Evolutionary conservation across 64 coral and sea anemone genomes (phyloP).

Genomic region (Astreopora myriophthalma): DNA sequence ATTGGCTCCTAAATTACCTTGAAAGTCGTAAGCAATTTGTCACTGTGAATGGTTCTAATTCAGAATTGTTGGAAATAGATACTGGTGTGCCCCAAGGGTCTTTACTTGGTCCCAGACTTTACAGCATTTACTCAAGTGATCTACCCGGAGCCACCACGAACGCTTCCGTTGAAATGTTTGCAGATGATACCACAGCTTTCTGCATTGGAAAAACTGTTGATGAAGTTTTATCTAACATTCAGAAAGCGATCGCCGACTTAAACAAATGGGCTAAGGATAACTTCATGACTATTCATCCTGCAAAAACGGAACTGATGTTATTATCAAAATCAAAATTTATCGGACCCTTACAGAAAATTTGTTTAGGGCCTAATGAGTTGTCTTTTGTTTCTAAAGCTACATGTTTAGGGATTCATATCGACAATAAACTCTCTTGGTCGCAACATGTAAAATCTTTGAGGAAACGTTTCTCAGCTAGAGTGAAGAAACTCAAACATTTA

Average conservation of each 20-base stretch:
- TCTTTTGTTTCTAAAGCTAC: background rate
- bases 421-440: background rate
- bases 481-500: conserved; percentile 21
- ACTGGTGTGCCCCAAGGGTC: conserved; percentile 13
- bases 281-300: conserved; percentile 1
- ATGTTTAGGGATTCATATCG: background rate
- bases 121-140: background rate
- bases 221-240: conserved; percentile 1
- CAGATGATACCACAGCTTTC: conserved; percentile 28
- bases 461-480: conserved; percentile 2
- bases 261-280: background rate
- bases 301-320: conserved; percentile 29
- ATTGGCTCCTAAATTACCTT: conserved; percentile 2
- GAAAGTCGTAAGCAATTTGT: background rate
- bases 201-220: conserved; percentile 28
- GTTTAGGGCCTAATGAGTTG: conserved; percentile 11
- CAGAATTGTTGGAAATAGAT: background rate
- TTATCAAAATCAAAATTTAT: conserved; percentile 5
- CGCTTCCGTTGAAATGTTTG: conserved; percentile 2
- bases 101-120: background rate
- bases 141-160: background rate
- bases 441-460: background rate
- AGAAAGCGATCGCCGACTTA: conserved; percentile 2
- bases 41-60: background rate
- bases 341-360: conserved; percentile 3